Evolutionary conservation across 1,140 invertebrate species (phyloP), one percentile per base, ranked within the genome.

Genomic region (Scaptomyza pallida): DNA sequence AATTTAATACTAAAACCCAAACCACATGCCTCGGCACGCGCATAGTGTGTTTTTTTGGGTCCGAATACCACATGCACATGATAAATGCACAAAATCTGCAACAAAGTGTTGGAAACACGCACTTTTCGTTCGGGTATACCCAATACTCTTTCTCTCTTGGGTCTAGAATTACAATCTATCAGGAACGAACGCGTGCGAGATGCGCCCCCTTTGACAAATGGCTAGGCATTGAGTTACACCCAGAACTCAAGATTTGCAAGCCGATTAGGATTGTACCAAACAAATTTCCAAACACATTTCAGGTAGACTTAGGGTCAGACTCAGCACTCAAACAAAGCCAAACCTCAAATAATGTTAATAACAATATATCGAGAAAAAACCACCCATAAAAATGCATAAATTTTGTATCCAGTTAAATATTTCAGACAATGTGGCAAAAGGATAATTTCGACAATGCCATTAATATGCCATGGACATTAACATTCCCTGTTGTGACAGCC

Each of bases 1-100:
- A 82, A 88, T 88, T 88, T 88, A 88, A 89, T 89, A 78, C 75
- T 88, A 88, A 88, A 89, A 82, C 82, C 82, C 82, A 78, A 88
- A 71, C 68, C 82, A 82, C 82, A 88, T 88, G 82, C 72, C 68
- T 17, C 43, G 82, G 82, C 82, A 88, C 82, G 82, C 82, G 82
- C 81, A 35, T 44, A 52, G 51, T 63, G n/a, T 5, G 12, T 37
- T 12, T 12, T 12, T 4, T 37, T n/a, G n/a, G 12, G 2, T 10
- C 16, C n/a, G 30, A 48, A 40, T 17, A 55, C 41, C 63, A 65
- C 73, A 77, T 77, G 65, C 78, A n/a, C n/a, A 78, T 82, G 82
- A 88, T 78, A 88, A 88, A 88, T 88, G 82, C 82, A 78, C 75
- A 78, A 88, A 88, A 88, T 88, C 82, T 88, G 82, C 82, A 88